These are phyloP conservation scores for Rhimphoctona megacephalus DNA, from an alignment of 2,888 invertebrate species.

Conservation along the genomic window DNA sequence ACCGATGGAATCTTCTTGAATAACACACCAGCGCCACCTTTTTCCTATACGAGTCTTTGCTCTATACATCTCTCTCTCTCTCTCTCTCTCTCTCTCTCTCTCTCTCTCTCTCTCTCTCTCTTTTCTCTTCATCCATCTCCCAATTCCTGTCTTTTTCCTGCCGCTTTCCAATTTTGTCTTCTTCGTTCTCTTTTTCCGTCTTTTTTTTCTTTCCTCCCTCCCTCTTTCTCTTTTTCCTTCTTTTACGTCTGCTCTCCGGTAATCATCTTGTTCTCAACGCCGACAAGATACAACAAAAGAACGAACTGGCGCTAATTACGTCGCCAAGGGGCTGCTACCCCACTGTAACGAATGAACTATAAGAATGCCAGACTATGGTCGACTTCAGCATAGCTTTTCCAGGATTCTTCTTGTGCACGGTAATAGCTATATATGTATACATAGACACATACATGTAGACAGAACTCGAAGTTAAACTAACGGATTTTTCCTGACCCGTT, in stretches of 20 bases:
- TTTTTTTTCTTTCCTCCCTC: not conserved
- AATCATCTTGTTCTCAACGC: constrained; percentile 81
- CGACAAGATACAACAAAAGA: constrained; percentile 78
- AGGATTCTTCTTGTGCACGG: not conserved
- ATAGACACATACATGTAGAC: not conserved
- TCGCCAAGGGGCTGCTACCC: constrained; percentile 70
- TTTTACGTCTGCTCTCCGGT: constrained; percentile 58
- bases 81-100: not conserved
- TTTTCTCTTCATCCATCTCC: constrained; percentile 8
- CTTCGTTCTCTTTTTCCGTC: constrained; percentile 6
- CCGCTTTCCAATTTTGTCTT: not conserved
- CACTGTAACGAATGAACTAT: constrained; percentile 72
- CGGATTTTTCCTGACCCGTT: constrained; percentile 32
- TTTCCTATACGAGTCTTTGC: constrained; percentile 41
- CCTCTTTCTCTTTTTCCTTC: constrained; percentile 1
- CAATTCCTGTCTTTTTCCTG: not conserved
- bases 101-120: not conserved
- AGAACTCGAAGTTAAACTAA: constrained; percentile 36
- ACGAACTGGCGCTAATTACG: constrained; percentile 82
- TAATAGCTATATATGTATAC: not conserved
- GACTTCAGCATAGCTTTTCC: constrained; percentile 26
- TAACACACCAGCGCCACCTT: constrained; percentile 47
- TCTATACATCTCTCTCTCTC: not conserved
- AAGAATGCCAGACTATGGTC: constrained; percentile 40
- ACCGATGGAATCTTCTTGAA: constrained; percentile 59